Evolutionary conservation across 2,797 vertebrate genomes (phyloP).

Genomic region (Stomatorhinus walkeri): DNA sequence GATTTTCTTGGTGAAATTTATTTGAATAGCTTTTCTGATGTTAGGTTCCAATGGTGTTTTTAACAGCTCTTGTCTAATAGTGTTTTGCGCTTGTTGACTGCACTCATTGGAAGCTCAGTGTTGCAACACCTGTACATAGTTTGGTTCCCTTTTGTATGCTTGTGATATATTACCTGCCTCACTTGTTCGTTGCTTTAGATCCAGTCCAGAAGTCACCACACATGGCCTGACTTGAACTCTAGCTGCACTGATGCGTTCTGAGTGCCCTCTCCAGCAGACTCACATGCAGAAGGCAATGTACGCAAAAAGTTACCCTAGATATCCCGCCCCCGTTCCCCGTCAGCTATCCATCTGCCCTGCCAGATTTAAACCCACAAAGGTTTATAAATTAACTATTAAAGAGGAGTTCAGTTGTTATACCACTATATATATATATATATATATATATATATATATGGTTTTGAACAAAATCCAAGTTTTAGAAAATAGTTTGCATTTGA

Average conservation of each 20-base stretch:
- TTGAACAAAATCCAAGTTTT: neutral
- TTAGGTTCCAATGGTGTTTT: neutral
- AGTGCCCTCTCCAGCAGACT: constrained; percentile 50
- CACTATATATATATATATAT: neutral
- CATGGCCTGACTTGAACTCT: constrained; percentile 39
- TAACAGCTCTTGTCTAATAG: neutral
- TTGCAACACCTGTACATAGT: neutral
- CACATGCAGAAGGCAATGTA: constrained; percentile 33
- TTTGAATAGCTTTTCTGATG: neutral
- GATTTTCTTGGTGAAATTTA: neutral
- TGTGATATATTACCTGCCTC: neutral
- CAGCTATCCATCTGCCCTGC: neutral
- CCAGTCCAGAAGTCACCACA: neutral
- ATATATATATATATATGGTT: neutral
- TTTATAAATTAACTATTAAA: neutral
- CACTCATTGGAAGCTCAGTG: neutral
- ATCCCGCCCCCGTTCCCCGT: neutral
- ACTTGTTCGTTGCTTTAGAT: constrained; percentile 22
- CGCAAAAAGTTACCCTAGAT: neutral
- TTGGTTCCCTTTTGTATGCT: neutral
- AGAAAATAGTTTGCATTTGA: neutral
- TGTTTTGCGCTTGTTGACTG: neutral
- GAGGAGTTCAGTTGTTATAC: neutral
- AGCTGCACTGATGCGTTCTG: constrained; percentile 47
- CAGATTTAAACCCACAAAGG: neutral